phyloP scores from a whole-genome alignment of 2,888 invertebrate species.

The Polia nebulosa region DNA sequence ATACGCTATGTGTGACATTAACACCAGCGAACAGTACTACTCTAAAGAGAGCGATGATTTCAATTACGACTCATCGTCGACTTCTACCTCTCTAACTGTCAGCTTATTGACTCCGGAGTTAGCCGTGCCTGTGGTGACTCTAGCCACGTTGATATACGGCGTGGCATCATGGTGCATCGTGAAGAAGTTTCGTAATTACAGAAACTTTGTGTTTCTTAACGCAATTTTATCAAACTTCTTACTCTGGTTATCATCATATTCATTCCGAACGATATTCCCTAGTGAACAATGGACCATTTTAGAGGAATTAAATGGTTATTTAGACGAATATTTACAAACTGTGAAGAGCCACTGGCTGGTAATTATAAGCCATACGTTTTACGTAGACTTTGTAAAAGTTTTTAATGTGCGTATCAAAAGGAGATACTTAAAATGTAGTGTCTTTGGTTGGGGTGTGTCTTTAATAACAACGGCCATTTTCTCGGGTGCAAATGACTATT shows the following conservation, averaged over 20 bases:
- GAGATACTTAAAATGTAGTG: background rate
- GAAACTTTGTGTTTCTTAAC: slow-evolving; percentile 1
- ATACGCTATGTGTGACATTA: background rate
- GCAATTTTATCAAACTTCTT: background rate
- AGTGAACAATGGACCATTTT: background rate
- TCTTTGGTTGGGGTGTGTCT: background rate
- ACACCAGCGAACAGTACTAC: background rate
- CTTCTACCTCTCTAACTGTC: background rate
- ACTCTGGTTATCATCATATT: background rate
- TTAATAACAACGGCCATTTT: background rate
- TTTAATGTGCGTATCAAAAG: background rate
- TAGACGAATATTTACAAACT: background rate
- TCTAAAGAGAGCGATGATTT: background rate
- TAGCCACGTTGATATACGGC: background rate
- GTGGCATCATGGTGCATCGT: background rate
- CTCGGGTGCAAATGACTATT: background rate
- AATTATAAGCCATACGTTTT: background rate
- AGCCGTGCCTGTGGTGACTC: background rate
- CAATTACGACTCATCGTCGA: background rate
- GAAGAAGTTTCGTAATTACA: background rate
- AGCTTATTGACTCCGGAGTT: background rate
- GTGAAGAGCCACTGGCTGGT: background rate
- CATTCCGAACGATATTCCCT: background rate
- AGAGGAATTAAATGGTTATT: background rate
- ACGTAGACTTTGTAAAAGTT: slow-evolving; percentile 2